Conservation (phyloP, 2,888 invertebrate species). For the Lasioglossum oenotherae region DNA sequence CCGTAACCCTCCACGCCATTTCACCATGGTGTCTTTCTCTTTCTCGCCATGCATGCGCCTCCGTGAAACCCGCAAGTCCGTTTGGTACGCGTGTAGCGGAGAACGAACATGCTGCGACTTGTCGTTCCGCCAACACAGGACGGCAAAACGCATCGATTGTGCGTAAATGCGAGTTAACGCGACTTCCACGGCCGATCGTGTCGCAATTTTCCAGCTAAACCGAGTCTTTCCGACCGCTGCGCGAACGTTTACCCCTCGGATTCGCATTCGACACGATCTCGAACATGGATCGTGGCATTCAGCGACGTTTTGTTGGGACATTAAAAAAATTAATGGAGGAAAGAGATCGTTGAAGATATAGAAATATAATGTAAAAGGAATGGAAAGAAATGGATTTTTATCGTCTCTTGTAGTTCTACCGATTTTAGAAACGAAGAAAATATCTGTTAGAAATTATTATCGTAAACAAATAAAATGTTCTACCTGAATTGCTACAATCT, state of each 20-base stretch:
- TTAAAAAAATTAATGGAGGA: background rate
- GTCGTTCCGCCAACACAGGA: conserved; percentile 18
- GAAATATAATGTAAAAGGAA: too few relatives aligned
- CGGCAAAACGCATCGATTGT: conserved; percentile 76
- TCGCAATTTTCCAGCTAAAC: conserved; percentile 61
- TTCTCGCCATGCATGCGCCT: conserved; percentile 17
- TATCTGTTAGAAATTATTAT: too few relatives aligned
- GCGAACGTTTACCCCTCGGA: background rate
- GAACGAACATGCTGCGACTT: conserved; percentile 27
- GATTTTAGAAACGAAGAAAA: too few relatives aligned
- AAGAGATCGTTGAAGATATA: background rate
- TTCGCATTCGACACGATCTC: background rate
- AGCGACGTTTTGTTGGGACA: background rate
- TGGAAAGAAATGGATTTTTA: too few relatives aligned
- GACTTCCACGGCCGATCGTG: conserved; percentile 56
- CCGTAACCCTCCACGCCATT: conserved; percentile 4
- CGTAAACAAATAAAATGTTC: too few relatives aligned
- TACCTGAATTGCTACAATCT: too few relatives aligned
- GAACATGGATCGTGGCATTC: background rate
- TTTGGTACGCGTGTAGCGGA: conserved; percentile 30
- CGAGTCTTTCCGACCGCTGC: conserved; percentile 30
- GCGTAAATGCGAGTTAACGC: conserved; percentile 67
- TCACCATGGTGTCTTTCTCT: conserved; percentile 21
- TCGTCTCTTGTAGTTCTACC: too few relatives aligned
- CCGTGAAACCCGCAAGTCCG: conserved; percentile 41